Base-by-base conservation (phyloP, 2,888 invertebrate species). In the Nomada flava region DNA sequence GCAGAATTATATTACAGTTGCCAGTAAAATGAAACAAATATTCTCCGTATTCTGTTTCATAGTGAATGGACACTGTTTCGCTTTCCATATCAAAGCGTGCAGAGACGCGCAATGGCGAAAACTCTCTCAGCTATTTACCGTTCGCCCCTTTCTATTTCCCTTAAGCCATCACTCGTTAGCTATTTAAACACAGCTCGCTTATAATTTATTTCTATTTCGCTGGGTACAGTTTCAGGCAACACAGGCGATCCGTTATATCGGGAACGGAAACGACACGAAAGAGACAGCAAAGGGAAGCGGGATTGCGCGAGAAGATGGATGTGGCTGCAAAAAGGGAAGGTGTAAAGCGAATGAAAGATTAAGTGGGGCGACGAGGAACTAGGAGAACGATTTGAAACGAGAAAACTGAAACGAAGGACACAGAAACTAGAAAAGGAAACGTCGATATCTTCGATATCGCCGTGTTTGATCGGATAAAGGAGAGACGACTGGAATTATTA, bases 401-500 rank as follows among this genome's bases (percentile, higher is more conserved):
- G 29, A 7, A 7, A 36, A 36, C 36, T 7, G 36, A 36, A 36
- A 59, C 47, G 10, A 42, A 53, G 67, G 52, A 42, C 10, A 20
- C 60, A 18, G 52, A 75, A 26, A 60, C 57, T 26, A 42, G 57
- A 72, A 59, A 64, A n/a, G 26, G 53, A 76, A 63, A 76, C 68
- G 53, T 42, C 67, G 81, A 79, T 71, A 23, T 52, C 42, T 36
- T 36, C 36, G 36, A 36, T 7, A 7, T 36, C 5, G 76, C 62
- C 74, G 52, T 79, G 76, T 86, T 82, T 78, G 81, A 76, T 65
- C 52, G 36, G 59, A 63, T 26, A 63, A 57, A 59, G 50, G 44
- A 9, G 7, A 64, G 23, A 50, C 42, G 63, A 67, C 52, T 80
- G 60, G 75, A 87, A 86, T 88, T 88, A 83, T 88, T 88, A 88